A percentile compares a stretch with the other conserved stretches of the same genome.
phyloP scores from a whole-genome alignment of 2,888 invertebrate genomes.

The Rhyacophila evoluta region DNA sequence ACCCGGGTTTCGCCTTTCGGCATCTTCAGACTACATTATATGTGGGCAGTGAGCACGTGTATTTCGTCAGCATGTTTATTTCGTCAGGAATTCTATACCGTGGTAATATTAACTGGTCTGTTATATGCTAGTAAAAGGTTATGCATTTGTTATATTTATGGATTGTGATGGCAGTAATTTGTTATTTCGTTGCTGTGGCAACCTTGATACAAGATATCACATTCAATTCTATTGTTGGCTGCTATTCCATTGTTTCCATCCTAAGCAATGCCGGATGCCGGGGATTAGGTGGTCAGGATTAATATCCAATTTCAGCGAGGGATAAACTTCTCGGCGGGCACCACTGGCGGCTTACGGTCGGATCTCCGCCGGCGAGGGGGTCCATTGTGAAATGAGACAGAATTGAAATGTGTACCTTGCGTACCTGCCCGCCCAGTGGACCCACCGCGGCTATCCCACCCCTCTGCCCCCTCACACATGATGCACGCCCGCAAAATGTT shows the following conservation, averaged over 20 bases:
- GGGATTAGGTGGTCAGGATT: not conserved
- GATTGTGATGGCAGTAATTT: too few relatives aligned
- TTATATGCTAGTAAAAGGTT: too few relatives aligned
- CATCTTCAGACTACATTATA: too few relatives aligned
- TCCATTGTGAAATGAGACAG: slow-evolving; percentile 24
- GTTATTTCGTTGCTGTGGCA: not conserved
- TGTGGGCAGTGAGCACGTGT: too few relatives aligned
- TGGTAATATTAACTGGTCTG: too few relatives aligned
- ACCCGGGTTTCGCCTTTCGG: too few relatives aligned
- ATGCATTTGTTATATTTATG: too few relatives aligned
- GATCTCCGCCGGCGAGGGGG: slow-evolving; percentile 9
- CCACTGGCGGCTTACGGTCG: slow-evolving; percentile 12
- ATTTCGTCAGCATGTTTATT: too few relatives aligned
- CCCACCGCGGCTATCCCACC: not conserved
- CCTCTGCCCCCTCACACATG: not conserved
- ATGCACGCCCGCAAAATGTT: not conserved
- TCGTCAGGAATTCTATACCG: too few relatives aligned
- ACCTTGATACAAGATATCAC: not conserved
- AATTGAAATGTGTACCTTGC: slow-evolving; percentile 24
- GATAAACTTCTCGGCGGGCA: not conserved
- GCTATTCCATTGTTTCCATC: not conserved
- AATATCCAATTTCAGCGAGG: slow-evolving; percentile 3
- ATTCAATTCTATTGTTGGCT: not conserved
- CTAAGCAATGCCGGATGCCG: not conserved
- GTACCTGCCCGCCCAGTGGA: slow-evolving; percentile 19